Evolutionary conservation across 2,113 vertebrate species (phyloP).

Genomic region (Halcyon malimbica): DNA sequence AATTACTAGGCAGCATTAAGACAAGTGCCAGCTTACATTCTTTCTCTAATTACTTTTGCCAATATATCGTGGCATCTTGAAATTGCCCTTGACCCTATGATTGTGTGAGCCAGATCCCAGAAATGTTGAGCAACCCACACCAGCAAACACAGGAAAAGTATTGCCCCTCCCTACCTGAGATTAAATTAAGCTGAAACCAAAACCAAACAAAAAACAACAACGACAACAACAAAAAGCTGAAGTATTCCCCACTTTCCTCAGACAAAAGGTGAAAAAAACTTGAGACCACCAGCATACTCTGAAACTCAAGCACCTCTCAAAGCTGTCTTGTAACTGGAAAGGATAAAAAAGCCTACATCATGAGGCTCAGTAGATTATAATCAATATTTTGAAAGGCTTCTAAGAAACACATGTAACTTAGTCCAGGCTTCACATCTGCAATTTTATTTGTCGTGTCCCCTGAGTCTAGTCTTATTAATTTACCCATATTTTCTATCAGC

Average conservation of each 20-base stretch:
- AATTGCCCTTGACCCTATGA: neutral
- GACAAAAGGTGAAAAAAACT: neutral
- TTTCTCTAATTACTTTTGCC: conserved; percentile 36
- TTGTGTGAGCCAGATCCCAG: neutral
- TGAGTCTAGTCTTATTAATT: neutral
- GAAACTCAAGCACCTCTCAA: neutral
- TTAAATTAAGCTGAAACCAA: neutral
- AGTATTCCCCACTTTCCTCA: neutral
- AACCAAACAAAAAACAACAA: no score
- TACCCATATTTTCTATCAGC: neutral
- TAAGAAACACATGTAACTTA: neutral
- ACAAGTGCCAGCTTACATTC: conserved; percentile 9
- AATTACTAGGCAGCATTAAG: conserved; percentile 23
- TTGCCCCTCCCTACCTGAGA: neutral
- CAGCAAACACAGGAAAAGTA: neutral
- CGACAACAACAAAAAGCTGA: neutral
- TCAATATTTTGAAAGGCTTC: neutral
- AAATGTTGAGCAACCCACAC: neutral
- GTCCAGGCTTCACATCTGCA: neutral
- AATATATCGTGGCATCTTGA: neutral
- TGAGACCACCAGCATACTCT: neutral
- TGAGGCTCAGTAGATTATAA: neutral
- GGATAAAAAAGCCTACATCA: neutral
- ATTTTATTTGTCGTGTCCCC: neutral
- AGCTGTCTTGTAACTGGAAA: no score